Percentiles rank a stretch among this genome's conserved stretches.
Conservation (phyloP, 2,113 vertebrate species). For the Trogon surrucura region DNA sequence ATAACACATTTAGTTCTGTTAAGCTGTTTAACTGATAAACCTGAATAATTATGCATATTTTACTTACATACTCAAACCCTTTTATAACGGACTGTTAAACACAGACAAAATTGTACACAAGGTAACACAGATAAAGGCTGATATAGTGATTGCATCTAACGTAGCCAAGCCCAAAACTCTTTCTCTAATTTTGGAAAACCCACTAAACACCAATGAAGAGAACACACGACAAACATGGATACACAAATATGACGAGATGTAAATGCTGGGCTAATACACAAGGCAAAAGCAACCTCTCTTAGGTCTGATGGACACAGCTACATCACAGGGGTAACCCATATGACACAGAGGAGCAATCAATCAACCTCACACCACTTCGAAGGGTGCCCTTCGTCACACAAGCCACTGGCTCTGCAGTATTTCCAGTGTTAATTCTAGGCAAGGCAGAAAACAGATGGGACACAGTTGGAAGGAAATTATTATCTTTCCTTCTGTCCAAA, state of each 20-base stretch:
- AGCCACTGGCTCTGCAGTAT: neutral
- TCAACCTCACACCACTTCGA: neutral
- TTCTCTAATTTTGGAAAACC: neutral
- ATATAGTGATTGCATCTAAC: neutral
- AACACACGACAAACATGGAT: too few species aligned
- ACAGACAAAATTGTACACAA: neutral
- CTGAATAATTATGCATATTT: neutral
- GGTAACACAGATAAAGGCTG: neutral
- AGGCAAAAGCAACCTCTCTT: neutral
- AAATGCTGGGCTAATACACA: neutral
- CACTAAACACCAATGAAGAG: neutral
- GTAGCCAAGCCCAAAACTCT: neutral
- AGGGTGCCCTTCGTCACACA: rapidly evolving
- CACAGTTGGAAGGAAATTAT: neutral
- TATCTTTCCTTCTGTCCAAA: neutral
- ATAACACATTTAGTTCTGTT: neutral
- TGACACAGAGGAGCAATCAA: rapidly evolving
- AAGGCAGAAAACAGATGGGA: neutral
- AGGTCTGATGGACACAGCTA: neutral
- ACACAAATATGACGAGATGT: neutral
- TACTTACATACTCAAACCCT: neutral
- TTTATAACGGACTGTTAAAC: neutral
- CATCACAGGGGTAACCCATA: neutral
- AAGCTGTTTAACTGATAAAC: conserved; percentile 15
- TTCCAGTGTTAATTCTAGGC: rapidly evolving